Conservation (phyloP, 2,888 invertebrate genomes). For the Chironomus riparius region DNA sequence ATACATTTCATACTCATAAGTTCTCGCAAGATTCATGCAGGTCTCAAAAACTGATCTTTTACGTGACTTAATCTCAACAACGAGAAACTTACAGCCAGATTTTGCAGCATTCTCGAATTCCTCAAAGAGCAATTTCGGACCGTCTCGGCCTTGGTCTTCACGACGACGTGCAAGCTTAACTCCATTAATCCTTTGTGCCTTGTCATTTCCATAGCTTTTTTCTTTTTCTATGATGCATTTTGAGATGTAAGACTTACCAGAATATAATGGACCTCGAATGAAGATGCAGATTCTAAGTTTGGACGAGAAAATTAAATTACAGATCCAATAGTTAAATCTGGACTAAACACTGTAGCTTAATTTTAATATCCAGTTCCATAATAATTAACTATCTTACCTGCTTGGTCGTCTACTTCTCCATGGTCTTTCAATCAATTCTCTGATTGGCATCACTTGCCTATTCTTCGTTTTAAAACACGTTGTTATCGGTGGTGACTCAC, state of each 20-base stretch:
- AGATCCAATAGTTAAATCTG: too few relatives aligned
- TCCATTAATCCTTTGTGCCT: neutral
- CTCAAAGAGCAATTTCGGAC: neutral
- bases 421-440: too few relatives aligned
- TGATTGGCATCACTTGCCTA: too few relatives aligned
- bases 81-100: neutral
- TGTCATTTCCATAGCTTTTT: neutral
- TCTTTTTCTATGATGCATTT: neutral
- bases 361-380: too few relatives aligned
- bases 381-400: too few relatives aligned
- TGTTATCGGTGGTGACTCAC: too few relatives aligned
- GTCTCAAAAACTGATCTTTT: neutral
- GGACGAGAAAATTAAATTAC: too few relatives aligned
- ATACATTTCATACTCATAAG: neutral
- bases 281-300: neutral
- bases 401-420: too few relatives aligned
- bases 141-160: neutral
- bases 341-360: too few relatives aligned
- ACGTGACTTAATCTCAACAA: neutral
- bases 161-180: neutral
- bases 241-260: neutral
- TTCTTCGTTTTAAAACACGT: too few relatives aligned
- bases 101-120: neutral
- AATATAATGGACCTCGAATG: neutral
- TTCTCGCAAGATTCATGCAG: neutral